Percentiles rank a stretch among this genome's conserved stretches.
These are phyloP conservation scores for Monochamus alternatus DNA, from an alignment of 2,888 invertebrate genomes.

Conservation along the genomic window DNA sequence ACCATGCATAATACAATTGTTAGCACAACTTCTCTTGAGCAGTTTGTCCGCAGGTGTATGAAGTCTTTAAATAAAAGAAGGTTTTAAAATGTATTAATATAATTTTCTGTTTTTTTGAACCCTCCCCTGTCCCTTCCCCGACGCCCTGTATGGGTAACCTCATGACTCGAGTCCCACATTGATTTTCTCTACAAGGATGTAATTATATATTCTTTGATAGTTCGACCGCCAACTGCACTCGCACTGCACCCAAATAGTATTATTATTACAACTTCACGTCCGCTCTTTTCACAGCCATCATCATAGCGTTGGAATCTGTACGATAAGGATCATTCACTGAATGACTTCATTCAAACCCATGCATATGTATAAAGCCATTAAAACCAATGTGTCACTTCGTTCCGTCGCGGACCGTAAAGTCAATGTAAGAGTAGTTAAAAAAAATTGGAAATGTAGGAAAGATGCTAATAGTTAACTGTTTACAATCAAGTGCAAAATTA, in stretches of 20 bases:
- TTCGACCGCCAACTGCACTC: conserved; percentile 32
- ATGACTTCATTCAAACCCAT: conserved; percentile 33
- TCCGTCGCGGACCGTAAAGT: background rate
- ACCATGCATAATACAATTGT: no score
- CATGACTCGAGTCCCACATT: conserved; percentile 16
- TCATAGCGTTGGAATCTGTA: conserved; percentile 18
- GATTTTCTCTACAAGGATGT: conserved; percentile 29
- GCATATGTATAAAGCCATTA: conserved; percentile 32
- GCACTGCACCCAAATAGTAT: conserved; percentile 35
- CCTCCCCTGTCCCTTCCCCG: background rate
- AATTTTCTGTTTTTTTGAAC: no score
- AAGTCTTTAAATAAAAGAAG: no score
- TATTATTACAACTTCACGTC: conserved; percentile 23
- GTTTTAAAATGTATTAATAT: no score
- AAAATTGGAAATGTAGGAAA: background rate
- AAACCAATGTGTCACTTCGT: conserved; percentile 13
- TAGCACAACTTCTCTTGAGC: no score
- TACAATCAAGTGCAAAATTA: background rate
- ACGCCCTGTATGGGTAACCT: conserved; percentile 21
- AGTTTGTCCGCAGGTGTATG: no score
- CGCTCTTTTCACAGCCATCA: conserved; percentile 31
- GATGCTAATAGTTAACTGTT: background rate
- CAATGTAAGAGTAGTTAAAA: background rate
- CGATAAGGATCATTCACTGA: conserved; percentile 26
- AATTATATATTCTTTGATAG: conserved; percentile 30